phyloP scores from a whole-genome alignment of 2,113 vertebrate species.

The Tiliqua scincoides region DNA sequence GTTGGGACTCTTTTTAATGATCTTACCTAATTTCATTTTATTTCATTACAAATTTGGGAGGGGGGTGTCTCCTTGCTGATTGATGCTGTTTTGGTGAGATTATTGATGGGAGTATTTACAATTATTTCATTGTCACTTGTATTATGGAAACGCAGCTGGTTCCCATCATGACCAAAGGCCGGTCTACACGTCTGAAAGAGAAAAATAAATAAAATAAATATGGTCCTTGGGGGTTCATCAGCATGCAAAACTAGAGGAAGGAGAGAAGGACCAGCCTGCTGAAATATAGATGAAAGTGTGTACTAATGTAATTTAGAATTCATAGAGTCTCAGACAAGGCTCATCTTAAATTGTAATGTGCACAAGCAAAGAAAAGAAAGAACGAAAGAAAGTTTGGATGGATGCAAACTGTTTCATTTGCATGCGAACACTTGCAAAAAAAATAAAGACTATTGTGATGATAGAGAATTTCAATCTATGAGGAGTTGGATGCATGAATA shows the following conservation, averaged over 20 bases:
- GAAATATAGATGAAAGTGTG: not conserved
- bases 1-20: too few species aligned
- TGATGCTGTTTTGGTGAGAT: too few species aligned
- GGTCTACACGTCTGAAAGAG: too few species aligned
- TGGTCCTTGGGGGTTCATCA: not conserved
- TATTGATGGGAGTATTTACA: too few species aligned
- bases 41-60: too few species aligned
- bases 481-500: conserved; percentile 17
- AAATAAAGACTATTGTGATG: not conserved
- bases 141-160: too few species aligned
- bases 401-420: not conserved
- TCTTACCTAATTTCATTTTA: too few species aligned
- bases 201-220: too few species aligned
- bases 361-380: not conserved
- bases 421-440: not conserved
- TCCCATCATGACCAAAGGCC: too few species aligned
- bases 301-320: not conserved
- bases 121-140: too few species aligned
- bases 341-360: not conserved
- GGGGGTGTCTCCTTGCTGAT: too few species aligned
- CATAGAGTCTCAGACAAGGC: not conserved
- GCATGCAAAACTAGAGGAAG: not conserved
- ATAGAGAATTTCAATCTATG: not conserved
- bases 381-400: not conserved
- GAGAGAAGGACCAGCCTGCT: not conserved